These are phyloP conservation scores for Acanthis flammea DNA, from an alignment of 2,797 vertebrate genomes.

Conservation along the genomic window DNA sequence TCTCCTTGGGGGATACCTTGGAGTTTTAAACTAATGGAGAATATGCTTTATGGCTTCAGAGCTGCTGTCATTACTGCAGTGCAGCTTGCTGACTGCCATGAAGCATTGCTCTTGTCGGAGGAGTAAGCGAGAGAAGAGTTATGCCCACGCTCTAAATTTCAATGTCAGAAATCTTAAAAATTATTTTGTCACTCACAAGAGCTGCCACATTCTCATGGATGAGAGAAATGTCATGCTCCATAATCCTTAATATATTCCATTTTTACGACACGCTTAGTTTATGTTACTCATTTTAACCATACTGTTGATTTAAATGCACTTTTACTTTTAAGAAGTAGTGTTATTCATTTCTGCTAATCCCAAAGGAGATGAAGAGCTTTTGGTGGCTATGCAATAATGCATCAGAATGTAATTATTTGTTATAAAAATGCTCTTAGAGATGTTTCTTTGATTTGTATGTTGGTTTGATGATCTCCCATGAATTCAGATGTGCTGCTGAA, in stretches of 20 bases:
- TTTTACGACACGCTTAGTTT: conserved; percentile 44
- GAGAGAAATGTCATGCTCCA: conserved; percentile 24
- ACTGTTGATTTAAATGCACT: conserved; percentile 45
- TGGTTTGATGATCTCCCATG: not conserved
- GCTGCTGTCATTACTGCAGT: not conserved
- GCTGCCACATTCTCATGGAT: not conserved
- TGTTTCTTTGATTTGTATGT: conserved; percentile 31
- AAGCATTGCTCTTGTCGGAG: not conserved
- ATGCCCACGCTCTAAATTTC: conserved; percentile 20
- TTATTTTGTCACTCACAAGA: not conserved
- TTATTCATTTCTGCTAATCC: conserved; percentile 36
- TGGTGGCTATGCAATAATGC: conserved; percentile 22
- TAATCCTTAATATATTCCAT: conserved; percentile 44
- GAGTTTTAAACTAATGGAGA: conserved; percentile 36
- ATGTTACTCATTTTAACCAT: conserved; percentile 38
- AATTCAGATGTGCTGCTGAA: not conserved
- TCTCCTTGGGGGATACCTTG: conserved; percentile 21
- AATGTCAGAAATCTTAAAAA: not conserved
- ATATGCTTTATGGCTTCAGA: conserved; percentile 30
- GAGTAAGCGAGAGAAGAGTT: not conserved
- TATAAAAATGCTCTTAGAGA: conserved; percentile 34
- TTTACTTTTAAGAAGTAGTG: conserved; percentile 27
- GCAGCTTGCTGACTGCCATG: not conserved
- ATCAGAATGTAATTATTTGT: conserved; percentile 54
- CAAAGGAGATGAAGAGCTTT: conserved; percentile 22